Evolutionary conservation across 2,888 invertebrate species (phyloP).

Genomic region (Leptinotarsa juncta): DNA sequence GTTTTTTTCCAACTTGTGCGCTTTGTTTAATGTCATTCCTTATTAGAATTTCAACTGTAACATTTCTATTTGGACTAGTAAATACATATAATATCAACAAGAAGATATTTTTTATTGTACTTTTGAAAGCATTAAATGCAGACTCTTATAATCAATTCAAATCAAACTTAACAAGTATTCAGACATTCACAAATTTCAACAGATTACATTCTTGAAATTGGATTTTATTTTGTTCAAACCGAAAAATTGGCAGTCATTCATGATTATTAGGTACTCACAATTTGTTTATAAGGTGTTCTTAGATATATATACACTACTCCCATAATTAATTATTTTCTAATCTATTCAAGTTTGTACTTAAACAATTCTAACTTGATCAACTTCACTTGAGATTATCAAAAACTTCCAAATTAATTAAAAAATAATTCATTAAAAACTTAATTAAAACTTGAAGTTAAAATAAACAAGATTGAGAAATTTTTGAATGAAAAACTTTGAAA

Average conservation of each 20-base stretch:
- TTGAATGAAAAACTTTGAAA: background rate
- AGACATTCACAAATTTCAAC: background rate
- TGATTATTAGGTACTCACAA: constrained; percentile 24
- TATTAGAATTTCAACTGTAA: no score
- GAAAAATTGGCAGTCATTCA: constrained; percentile 34
- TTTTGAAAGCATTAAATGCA: no score
- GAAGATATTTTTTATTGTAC: no score
- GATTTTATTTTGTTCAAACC: constrained; percentile 8
- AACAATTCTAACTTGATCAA: constrained; percentile 26
- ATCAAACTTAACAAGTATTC: background rate
- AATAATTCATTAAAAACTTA: constrained; percentile 14
- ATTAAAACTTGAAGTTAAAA: constrained; percentile 31
- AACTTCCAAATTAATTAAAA: constrained; percentile 11
- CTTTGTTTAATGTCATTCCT: no score
- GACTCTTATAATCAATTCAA: background rate
- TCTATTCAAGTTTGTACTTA: constrained; percentile 30
- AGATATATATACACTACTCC: constrained; percentile 7
- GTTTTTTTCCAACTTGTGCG: background rate
- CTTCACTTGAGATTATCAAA: constrained; percentile 3
- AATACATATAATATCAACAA: no score
- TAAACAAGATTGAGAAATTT: constrained; percentile 19
- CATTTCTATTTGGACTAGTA: no score
- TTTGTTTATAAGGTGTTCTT: constrained; percentile 1
- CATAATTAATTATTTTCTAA: constrained; percentile 1
- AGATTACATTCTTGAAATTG: background rate